phyloP scores from a whole-genome alignment of 1,140 invertebrate species.

The Galendromus occidentalis region DNA sequence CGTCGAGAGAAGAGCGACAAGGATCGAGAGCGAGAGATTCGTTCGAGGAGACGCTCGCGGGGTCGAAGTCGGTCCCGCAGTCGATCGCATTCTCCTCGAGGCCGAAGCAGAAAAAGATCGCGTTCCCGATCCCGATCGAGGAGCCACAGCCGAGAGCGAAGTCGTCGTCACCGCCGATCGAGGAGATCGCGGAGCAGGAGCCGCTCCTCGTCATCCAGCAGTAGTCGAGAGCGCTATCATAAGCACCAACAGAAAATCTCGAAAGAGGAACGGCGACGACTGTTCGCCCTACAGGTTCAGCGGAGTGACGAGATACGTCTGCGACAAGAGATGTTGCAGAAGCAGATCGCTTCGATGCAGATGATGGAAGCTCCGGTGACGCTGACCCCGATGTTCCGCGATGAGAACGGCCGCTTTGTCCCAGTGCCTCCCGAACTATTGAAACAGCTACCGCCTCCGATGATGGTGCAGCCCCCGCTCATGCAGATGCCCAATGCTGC shows the following conservation, averaged over 20 bases:
- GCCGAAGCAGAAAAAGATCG: not conserved
- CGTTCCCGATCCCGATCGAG: conserved; percentile 1
- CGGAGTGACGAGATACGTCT: conserved; percentile 33
- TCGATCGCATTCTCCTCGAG: conserved; percentile 8
- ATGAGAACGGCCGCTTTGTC: conserved; percentile 9
- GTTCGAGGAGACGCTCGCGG: not conserved
- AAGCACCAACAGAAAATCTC: conserved; percentile 25
- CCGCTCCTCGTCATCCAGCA: not conserved
- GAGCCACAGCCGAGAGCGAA: conserved; percentile 9
- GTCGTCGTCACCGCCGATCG: not conserved
- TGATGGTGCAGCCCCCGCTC: conserved; percentile 12
- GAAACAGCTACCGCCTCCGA: conserved; percentile 13
- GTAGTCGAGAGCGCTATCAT: conserved; percentile 32
- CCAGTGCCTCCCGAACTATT: conserved; percentile 10
- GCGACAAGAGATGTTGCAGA: conserved; percentile 19
- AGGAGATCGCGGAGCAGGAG: conserved; percentile 4
- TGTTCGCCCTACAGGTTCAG: conserved; percentile 50
- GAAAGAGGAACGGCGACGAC: conserved; percentile 45
- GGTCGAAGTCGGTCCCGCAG: conserved; percentile 5
- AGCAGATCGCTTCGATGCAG: conserved; percentile 16
- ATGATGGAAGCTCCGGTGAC: not conserved
- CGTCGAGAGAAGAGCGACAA: conserved; percentile 25
- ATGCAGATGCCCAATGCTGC: conserved; percentile 8
- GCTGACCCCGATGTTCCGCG: conserved; percentile 7
- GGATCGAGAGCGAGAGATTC: conserved; percentile 17